Conservation (phyloP, 2,888 invertebrate species). For the Venusia cambrica region DNA sequence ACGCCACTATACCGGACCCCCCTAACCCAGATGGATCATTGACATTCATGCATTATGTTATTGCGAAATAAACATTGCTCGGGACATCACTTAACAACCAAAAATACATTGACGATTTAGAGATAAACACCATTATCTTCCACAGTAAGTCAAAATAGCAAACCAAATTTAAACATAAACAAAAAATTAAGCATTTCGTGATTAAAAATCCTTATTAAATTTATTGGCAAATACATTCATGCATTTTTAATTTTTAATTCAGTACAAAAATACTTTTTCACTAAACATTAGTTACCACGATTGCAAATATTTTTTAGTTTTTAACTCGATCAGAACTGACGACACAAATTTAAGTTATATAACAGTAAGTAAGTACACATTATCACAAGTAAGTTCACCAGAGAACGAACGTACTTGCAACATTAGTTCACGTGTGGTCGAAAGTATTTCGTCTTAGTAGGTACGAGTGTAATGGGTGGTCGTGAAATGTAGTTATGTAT, state of each 20-base stretch:
- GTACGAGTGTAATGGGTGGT: too few relatives aligned
- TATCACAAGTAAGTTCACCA: too few relatives aligned
- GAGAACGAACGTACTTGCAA: too few relatives aligned
- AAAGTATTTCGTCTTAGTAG: too few relatives aligned
- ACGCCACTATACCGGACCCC: constrained; percentile 43
- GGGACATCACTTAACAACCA: constrained; percentile 62
- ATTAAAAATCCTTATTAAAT: constrained; percentile 54
- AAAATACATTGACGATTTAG: constrained; percentile 48
- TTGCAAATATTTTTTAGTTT: too few relatives aligned
- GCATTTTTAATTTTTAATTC: constrained; percentile 37
- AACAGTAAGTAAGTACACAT: too few relatives aligned
- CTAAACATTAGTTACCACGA: too few relatives aligned
- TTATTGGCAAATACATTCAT: constrained; percentile 81
- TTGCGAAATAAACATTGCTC: constrained; percentile 29
- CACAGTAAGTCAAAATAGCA: constrained; percentile 56
- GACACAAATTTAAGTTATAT: too few relatives aligned
- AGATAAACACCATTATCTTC: constrained; percentile 48
- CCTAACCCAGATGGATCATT: constrained; percentile 36
- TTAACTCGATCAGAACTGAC: too few relatives aligned
- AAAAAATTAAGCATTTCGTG: constrained; percentile 48
- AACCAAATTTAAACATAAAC: constrained; percentile 56
- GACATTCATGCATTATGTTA: constrained; percentile 50
- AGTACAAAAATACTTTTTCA: constrained; percentile 3
- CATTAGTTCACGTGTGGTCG: too few relatives aligned
- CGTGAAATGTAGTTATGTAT: too few relatives aligned